These are phyloP conservation scores for Calcarius ornatus DNA, from an alignment of 2,113 vertebrate species.

Conservation along the genomic window DNA sequence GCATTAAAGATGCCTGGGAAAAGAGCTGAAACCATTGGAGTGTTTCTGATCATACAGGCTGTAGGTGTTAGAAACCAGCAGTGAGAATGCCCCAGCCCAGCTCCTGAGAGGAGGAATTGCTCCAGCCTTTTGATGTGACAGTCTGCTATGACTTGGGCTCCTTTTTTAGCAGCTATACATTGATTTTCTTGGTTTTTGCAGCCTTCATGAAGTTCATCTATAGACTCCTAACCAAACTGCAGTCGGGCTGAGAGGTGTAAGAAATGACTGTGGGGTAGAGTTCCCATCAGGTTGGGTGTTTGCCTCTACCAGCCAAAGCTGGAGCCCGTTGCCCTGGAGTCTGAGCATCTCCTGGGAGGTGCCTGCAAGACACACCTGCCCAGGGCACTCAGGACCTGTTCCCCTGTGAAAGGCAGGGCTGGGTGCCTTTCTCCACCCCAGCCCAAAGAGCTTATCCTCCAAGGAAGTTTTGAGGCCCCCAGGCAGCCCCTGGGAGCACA, in stretches of 20 bases:
- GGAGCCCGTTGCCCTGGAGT: not conserved
- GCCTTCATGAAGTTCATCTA: not conserved
- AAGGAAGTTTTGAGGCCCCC: not conserved
- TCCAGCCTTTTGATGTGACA: not conserved
- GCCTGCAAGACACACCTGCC: not conserved
- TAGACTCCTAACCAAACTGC: not conserved
- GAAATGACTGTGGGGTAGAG: not conserved
- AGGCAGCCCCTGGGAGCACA: not conserved
- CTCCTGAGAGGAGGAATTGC: not conserved
- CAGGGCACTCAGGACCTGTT: not conserved
- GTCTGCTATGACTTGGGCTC: not conserved
- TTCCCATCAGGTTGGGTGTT: not conserved
- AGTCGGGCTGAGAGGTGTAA: not conserved
- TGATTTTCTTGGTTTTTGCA: not conserved
- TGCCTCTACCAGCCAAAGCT: not conserved
- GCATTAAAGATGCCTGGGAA: not conserved
- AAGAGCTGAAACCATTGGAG: not conserved
- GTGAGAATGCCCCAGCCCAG: not conserved
- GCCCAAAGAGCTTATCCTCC: not conserved
- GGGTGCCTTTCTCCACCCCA: not conserved
- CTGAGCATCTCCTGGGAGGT: not conserved
- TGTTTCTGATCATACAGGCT: not conserved
- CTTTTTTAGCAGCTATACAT: not conserved
- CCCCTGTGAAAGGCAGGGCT: not conserved
- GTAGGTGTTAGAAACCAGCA: constrained; percentile 3